Evolutionary conservation across 2,113 vertebrate genomes (phyloP), one percentile per base, ranked within the genome.

Genomic region (Notothenia rossii): DNA sequence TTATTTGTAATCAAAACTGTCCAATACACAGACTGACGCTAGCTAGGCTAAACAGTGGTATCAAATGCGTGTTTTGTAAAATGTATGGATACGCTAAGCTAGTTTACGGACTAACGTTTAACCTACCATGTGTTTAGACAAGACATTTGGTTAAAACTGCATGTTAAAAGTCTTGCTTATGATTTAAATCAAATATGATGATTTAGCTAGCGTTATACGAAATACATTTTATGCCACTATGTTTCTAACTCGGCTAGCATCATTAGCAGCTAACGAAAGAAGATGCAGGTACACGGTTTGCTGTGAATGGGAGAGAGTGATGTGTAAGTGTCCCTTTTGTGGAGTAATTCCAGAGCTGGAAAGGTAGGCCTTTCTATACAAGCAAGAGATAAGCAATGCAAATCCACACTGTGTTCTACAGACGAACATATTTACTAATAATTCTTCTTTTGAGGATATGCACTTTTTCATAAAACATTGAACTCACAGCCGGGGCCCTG

Each of bases 21-120:
- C 36, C 25, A 17, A 12, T 10, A 15, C 15, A 20, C 14, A 5
- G 22, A 0, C 17, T 15, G 3, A 18, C 10, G 14, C 22, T 25
- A 33, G 14, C 3, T 1, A 11, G 48, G 64, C 25, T 40, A 33
- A 2, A 40, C 36, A 40, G 36, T 40, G 36, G 36, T 40, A 40
- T 40, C 36, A 40, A 40, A 40, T 40, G 36, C 36, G 36, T 7
- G 36, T 40, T 40, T 40, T 40, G 36, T 40, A 40, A 40, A 40
- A 40, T 45, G 14, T 49, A 15, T n/a, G 6, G 25, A 9, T 20
- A 45, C 1, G 79, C 72, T 76, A 72, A 50, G 77, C 64, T 73
- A 60, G 40, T 3, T 0, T n/a, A 2, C 12, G 2, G 25, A 45
- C 1, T 18, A 45, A 14, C 68, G 20, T 2, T 15, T 6, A 4